Percentiles rank a stretch among this genome's conserved stretches.
These are phyloP conservation scores for Drosophila cyrtoloma DNA, from an alignment of 2,888 invertebrate species.

Conservation along the genomic window DNA sequence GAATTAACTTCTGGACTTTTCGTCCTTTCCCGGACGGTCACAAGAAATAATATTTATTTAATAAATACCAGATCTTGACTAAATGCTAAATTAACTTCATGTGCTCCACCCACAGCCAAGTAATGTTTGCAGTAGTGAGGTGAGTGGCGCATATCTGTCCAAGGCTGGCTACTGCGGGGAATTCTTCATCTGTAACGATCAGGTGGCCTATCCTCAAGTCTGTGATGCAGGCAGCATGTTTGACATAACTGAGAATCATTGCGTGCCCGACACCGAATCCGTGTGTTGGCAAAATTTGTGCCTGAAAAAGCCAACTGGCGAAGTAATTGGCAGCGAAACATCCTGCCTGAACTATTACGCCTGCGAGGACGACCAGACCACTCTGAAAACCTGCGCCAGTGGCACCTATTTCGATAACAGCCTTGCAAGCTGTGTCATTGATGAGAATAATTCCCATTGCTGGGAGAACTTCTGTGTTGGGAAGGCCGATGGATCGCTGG, in stretches of 20 bases:
- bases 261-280: slow-evolving; percentile 59
- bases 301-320: slow-evolving; percentile 42
- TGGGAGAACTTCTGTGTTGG: slow-evolving; percentile 68
- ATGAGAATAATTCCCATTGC: slow-evolving; percentile 47
- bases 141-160: slow-evolving; percentile 65
- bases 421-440: slow-evolving; percentile 41
- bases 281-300: slow-evolving; percentile 79
- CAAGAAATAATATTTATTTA: neutral
- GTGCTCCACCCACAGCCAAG: slow-evolving; percentile 21
- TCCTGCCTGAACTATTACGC: slow-evolving; percentile 67
- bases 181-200: slow-evolving; percentile 72
- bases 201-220: slow-evolving; percentile 68
- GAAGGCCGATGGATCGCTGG: slow-evolving; percentile 41
- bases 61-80: neutral
- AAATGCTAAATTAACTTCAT: neutral
- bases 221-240: slow-evolving; percentile 73
- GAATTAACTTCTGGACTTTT: neutral
- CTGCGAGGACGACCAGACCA: slow-evolving; percentile 53
- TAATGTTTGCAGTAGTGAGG: slow-evolving; percentile 63
- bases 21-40: neutral
- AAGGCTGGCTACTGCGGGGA: slow-evolving; percentile 62
- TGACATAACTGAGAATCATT: slow-evolving; percentile 40
- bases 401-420: slow-evolving; percentile 64
- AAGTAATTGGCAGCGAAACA: slow-evolving; percentile 24
- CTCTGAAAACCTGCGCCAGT: slow-evolving; percentile 50